Percentiles rank a stretch among this genome's conserved stretches.
Evolutionary conservation across 2,113 vertebrate species (phyloP).

Genomic region (Malaclemys terrapin): DNA sequence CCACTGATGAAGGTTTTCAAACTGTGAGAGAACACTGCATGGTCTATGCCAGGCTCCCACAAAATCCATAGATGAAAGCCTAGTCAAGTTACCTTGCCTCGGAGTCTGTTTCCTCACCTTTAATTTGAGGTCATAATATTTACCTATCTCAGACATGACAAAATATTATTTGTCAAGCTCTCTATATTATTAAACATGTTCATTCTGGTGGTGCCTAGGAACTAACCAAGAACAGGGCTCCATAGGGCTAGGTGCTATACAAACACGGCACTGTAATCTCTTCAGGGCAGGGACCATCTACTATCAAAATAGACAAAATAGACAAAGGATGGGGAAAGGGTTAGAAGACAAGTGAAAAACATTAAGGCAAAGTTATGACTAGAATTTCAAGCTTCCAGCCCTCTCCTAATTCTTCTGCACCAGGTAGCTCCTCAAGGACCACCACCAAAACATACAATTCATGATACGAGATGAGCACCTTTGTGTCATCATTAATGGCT

Average conservation of each 20-base stretch:
- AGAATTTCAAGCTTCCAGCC: background rate
- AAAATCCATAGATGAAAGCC: accelerated
- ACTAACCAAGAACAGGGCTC: background rate
- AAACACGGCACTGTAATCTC: background rate
- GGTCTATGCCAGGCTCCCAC: background rate
- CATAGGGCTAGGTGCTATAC: background rate
- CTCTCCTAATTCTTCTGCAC: background rate
- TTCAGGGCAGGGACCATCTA: no score
- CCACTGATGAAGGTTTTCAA: background rate
- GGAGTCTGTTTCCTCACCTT: background rate
- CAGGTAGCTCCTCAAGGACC: background rate
- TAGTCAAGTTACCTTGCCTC: accelerated
- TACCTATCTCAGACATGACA: background rate
- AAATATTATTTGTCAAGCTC: background rate
- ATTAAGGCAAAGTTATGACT: background rate
- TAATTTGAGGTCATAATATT: background rate
- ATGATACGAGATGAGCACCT: background rate
- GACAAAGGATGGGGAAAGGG: background rate
- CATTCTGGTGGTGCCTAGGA: background rate
- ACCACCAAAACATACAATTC: background rate
- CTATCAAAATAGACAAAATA: background rate
- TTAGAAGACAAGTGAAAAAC: background rate
- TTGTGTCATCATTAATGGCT: background rate
- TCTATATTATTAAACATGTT: background rate
- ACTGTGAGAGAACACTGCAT: background rate